A percentile compares a stretch with the other conserved stretches of the same genome.
Evolutionary conservation across 2,888 invertebrate genomes (phyloP).

Genomic region (Ashinkailepas kermadecensis): DNA sequence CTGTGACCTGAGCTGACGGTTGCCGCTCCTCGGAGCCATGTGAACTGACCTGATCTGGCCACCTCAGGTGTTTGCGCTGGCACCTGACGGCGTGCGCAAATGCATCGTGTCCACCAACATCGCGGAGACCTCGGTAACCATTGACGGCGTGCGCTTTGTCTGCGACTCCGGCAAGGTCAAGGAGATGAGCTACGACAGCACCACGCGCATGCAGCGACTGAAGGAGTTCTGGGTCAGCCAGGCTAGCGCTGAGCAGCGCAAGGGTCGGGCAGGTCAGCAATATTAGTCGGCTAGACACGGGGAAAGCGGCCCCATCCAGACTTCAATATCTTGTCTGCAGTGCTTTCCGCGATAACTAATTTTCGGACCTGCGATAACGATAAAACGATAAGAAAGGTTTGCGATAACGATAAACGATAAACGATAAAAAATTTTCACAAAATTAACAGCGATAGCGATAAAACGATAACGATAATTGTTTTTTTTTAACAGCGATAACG

Average conservation of each 20-base stretch:
- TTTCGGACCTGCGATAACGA: too few species aligned
- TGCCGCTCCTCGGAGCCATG: background rate
- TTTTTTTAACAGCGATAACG: too few species aligned
- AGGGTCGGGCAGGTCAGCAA: slow-evolving; percentile 66
- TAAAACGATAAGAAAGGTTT: too few species aligned
- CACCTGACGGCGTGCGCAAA: slow-evolving; percentile 78
- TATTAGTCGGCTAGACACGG: too few species aligned
- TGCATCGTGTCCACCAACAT: slow-evolving; percentile 98
- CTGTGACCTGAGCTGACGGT: background rate
- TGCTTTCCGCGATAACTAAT: too few species aligned
- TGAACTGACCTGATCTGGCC: too few species aligned
- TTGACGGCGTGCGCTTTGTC: slow-evolving; percentile 95
- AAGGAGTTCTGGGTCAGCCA: slow-evolving; percentile 97
- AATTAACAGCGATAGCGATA: too few species aligned
- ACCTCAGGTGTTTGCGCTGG: slow-evolving; percentile 75
- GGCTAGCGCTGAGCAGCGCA: slow-evolving; percentile 93
- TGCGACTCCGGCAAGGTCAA: slow-evolving; percentile 95
- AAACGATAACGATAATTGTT: too few species aligned
- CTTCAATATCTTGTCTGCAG: too few species aligned
- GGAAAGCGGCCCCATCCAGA: too few species aligned
- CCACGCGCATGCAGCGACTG: slow-evolving; percentile 77
- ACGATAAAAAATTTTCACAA: too few species aligned
- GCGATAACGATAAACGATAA: too few species aligned
- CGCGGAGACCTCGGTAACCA: slow-evolving; percentile 96
- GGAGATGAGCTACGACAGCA: slow-evolving; percentile 91